phyloP scores from a whole-genome alignment of 2,797 vertebrate genomes.

The Anguilla marmorata region DNA sequence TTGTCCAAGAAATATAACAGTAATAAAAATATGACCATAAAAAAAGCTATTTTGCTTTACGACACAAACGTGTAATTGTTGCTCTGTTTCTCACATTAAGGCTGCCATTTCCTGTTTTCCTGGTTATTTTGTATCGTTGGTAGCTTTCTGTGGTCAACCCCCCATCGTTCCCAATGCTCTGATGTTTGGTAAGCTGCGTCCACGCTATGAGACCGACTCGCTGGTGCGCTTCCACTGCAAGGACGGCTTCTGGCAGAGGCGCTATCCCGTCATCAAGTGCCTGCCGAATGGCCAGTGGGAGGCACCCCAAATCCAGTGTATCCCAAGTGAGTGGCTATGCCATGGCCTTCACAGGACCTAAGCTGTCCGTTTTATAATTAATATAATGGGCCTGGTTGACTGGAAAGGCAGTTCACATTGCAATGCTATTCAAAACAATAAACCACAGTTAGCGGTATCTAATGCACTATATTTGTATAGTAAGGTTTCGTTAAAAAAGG shows the following conservation, averaged over 20 bases:
- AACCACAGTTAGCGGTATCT: background rate
- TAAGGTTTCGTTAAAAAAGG: background rate
- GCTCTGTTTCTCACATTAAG: background rate
- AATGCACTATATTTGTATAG: background rate
- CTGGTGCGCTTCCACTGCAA: slow-evolving; percentile 80
- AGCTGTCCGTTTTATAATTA: background rate
- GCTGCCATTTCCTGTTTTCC: background rate
- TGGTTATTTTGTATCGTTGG: background rate
- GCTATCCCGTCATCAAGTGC: slow-evolving; percentile 81
- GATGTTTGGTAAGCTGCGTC: slow-evolving; percentile 75
- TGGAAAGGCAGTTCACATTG: background rate
- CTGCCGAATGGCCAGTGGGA: slow-evolving; percentile 83
- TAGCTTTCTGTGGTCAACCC: slow-evolving; percentile 84
- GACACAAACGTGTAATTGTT: too few relatives aligned
- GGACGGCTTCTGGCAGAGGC: slow-evolving; percentile 76
- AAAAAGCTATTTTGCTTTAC: background rate
- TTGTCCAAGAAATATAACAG: background rate
- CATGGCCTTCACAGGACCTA: background rate
- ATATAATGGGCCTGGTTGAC: background rate
- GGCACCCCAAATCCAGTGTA: slow-evolving; percentile 76
- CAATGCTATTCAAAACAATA: background rate
- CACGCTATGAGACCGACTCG: slow-evolving; percentile 76
- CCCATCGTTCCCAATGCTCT: slow-evolving; percentile 73
- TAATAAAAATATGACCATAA: background rate
- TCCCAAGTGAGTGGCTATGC: slow-evolving; percentile 57